phyloP scores from a whole-genome alignment of 2,888 invertebrate species.

The Crioceris asparagi region DNA sequence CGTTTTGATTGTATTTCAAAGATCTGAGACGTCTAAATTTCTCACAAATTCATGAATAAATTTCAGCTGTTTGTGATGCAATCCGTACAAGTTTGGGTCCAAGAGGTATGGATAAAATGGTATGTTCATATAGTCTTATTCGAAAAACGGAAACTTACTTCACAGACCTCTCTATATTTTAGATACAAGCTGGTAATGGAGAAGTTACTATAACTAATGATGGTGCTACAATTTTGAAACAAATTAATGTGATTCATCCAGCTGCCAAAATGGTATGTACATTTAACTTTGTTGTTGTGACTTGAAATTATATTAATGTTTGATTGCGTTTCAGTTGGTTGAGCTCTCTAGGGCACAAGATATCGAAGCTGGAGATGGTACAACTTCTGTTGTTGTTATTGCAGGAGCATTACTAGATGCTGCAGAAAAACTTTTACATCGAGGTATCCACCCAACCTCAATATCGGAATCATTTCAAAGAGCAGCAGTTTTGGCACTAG shows the following conservation, averaged over 20 bases:
- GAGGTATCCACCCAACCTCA: conserved; percentile 94
- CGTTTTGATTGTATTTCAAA: background rate
- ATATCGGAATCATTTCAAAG: conserved; percentile 96
- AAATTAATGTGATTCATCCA: conserved; percentile 97
- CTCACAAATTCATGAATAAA: conserved; percentile 9
- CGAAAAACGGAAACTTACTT: no score
- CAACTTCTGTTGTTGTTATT: conserved; percentile 95
- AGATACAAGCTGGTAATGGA: conserved; percentile 93
- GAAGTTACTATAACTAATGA: conserved; percentile 99
- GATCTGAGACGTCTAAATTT: no score
- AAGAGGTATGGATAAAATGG: conserved; percentile 99
- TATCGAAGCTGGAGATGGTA: conserved; percentile 98
- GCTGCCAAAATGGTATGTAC: conserved; percentile 90
- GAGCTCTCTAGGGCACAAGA: conserved; percentile 98
- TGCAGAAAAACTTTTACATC: conserved; percentile 79
- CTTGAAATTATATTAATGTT: background rate
- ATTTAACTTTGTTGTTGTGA: background rate
- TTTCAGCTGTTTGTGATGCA: conserved; percentile 94
- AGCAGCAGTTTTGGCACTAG: conserved; percentile 63
- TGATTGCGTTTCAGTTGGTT: conserved; percentile 57
- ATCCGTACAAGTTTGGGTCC: conserved; percentile 98
- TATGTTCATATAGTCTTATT: conserved; percentile 39
- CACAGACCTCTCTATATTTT: conserved; percentile 25
- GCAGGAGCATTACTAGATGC: conserved; percentile 94
- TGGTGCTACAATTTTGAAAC: conserved; percentile 97